Percentiles rank a stretch among this genome's conserved stretches.
Evolutionary conservation across 1,140 invertebrate species (phyloP).

Genomic region (Choristoneura fumiferana): DNA sequence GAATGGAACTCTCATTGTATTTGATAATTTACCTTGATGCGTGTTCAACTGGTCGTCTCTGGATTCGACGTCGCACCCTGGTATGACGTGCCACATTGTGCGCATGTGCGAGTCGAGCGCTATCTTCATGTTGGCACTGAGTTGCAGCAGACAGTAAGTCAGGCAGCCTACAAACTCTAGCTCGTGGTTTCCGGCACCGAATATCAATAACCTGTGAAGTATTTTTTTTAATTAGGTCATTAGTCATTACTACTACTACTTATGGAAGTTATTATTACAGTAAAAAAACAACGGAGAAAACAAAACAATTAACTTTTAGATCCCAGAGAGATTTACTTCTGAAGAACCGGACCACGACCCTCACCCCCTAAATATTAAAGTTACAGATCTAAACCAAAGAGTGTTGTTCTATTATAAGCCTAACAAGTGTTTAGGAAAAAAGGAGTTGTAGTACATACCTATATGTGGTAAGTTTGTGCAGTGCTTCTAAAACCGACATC

Average conservation of each 20-base stretch:
- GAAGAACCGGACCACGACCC: too few species aligned
- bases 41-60: slow-evolving; percentile 87
- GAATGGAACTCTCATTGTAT: too few species aligned
- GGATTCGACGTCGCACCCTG: slow-evolving; percentile 83
- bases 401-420: too few species aligned
- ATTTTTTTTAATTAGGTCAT: too few species aligned
- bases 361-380: too few species aligned
- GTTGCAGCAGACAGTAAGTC: slow-evolving; percentile 95
- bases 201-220: slow-evolving; percentile 85
- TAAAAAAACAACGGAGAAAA: too few species aligned
- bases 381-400: too few species aligned
- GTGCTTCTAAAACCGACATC: slow-evolving; percentile 93
- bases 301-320: too few species aligned
- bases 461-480: slow-evolving; percentile 95
- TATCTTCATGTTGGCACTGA: slow-evolving; percentile 94
- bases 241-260: too few species aligned
- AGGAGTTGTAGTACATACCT: slow-evolving; percentile 76
- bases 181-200: slow-evolving; percentile 96
- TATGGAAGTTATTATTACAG: too few species aligned
- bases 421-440: too few species aligned
- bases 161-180: slow-evolving; percentile 97
- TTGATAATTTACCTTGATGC: slow-evolving; percentile 86
- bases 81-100: slow-evolving; percentile 94
- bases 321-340: too few species aligned
- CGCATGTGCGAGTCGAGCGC: slow-evolving; percentile 87